Evolutionary conservation across 2,797 vertebrate genomes (phyloP), one percentile per base, ranked within the genome.

Genomic region (Mastacembelus armatus): DNA sequence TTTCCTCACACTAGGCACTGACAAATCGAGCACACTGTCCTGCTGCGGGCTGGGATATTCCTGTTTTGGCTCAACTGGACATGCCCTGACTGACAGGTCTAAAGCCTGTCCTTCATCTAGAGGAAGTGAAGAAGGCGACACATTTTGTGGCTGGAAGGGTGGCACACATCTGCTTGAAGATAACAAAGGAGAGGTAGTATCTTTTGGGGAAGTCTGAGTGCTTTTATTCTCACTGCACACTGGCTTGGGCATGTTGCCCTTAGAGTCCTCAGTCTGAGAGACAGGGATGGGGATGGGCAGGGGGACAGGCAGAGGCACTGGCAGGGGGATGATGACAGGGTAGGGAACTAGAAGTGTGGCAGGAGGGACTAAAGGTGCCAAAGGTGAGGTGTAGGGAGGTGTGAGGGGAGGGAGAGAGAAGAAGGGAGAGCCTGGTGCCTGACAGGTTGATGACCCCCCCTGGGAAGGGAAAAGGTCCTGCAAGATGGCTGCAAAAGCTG

Each of bases 281-380:
- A 97, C 86, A 0, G 96, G 96, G 26, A 97, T 92, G n/a, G 96
- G 97, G 43, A 97, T 90, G 0, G 95, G 95, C n/a, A 98, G 95
- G 2, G 97, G 97, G 66, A 98, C 88, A 1, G 97, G 97, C 32
- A 98, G 93, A 3, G 97, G 97, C 48, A 99, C 96, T 0, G 97
- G 97, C 67, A 99, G 87, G 1, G 97, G 97, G 49, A 98, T 96
- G 8, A 98, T 96, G 67, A 98, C 95, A 0, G 97, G 97, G 73
- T 97, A 98, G 30, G 97, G 97, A 22, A 99, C 97, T 16, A 98
- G 89, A 12, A 99, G 93, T 0, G 97, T 98, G 33, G 97, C 95
- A 0, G 97, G 97, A 1, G 97, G 97, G 26, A 98, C 96, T 49
- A 98, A 77, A 0, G 97, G 95, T 2, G 95, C 94, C 48, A 97